Base-by-base conservation (phyloP, 2,888 invertebrate genomes). In the Idaea straminata region DNA sequence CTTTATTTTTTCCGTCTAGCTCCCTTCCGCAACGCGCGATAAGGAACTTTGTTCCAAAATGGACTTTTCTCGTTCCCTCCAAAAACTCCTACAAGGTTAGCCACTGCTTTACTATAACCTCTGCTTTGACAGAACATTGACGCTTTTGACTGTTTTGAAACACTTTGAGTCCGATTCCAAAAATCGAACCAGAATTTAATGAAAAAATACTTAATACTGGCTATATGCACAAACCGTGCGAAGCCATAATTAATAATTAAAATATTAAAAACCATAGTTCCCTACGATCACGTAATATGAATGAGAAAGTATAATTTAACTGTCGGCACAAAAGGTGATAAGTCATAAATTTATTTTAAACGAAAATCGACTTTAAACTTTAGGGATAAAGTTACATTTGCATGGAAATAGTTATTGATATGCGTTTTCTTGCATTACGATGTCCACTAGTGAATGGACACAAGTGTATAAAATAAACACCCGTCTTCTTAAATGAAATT, bases 401-500 rank as follows among this genome's bases (percentile, higher is more conserved):
- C 47, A 47, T 13, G 5, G 47, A 13, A 10, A 7, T 47, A 47
- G 0, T 47, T 47, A 13, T 47, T 13, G 10, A 47, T 7, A 13
- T 47, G 47, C 47, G 47, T 47, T 47, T 47, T 47, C 47, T 13
- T 47, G 7, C 47, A 7, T 7, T 47, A 13, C 13, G 6, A 7
- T 47, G 7, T 47, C 10, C 47, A 13, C 13, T 69, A 74, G 84
- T 79, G 86, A 86, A 86, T 85, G 85, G 86, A 74, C 82, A 84
- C 83, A 76, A 70, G 67, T 70, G 63, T 57, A 71, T 61, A 66
- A 62, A 68, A 71, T 70, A 67, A 70, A 69, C 69, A 61, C 64
- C 38, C 62, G 47, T 61, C 62, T 59, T 38, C 15, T 6, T 64
- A 66, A 35, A 57, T 58, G 5, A 77, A 68, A 65, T 61, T 72